phyloP scores from a whole-genome alignment of 2,888 invertebrate genomes.

The Auanema freiburgensis region DNA sequence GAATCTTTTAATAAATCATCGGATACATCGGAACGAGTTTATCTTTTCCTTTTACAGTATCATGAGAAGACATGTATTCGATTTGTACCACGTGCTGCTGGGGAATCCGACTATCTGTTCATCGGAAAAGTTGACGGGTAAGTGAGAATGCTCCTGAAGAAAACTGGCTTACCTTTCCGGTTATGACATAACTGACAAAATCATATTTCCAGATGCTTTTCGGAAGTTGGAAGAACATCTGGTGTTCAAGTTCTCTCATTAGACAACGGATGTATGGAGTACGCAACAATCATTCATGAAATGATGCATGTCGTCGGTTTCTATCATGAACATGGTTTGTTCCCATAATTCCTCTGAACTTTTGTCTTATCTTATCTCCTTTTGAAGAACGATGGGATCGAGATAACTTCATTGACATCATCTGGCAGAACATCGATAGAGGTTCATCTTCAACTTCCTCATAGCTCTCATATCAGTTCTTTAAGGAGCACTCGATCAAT shows the following conservation, averaged over 20 bases:
- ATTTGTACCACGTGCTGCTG: slow-evolving; percentile 58
- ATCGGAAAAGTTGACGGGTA: slow-evolving; percentile 63
- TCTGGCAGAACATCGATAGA: slow-evolving; percentile 65
- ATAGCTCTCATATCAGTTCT: background rate
- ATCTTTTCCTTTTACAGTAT: slow-evolving; percentile 45
- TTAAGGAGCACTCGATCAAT: slow-evolving; percentile 63
- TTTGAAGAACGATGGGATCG: slow-evolving; percentile 61
- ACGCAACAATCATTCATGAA: slow-evolving; percentile 63
- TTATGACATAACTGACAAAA: slow-evolving; percentile 2
- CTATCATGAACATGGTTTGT: slow-evolving; percentile 61
- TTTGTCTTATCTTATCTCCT: background rate
- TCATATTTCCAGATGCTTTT: slow-evolving; percentile 53
- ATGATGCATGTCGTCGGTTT: slow-evolving; percentile 63
- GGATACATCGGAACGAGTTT: background rate
- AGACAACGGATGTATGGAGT: slow-evolving; percentile 64
- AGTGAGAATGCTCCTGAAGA: slow-evolving; percentile 5
- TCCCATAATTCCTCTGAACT: background rate
- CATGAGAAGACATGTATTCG: slow-evolving; percentile 64
- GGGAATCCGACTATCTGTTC: slow-evolving; percentile 61
- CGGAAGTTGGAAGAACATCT: slow-evolving; percentile 63
- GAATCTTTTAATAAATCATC: slow-evolving; percentile 2
- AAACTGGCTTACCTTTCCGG: too few relatives aligned
- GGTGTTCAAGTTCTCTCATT: slow-evolving; percentile 63
- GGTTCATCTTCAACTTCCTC: slow-evolving; percentile 26
- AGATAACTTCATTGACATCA: slow-evolving; percentile 64